Base-by-base conservation (phyloP, 2,113 vertebrate species). In the Toxotes jaculatrix region DNA sequence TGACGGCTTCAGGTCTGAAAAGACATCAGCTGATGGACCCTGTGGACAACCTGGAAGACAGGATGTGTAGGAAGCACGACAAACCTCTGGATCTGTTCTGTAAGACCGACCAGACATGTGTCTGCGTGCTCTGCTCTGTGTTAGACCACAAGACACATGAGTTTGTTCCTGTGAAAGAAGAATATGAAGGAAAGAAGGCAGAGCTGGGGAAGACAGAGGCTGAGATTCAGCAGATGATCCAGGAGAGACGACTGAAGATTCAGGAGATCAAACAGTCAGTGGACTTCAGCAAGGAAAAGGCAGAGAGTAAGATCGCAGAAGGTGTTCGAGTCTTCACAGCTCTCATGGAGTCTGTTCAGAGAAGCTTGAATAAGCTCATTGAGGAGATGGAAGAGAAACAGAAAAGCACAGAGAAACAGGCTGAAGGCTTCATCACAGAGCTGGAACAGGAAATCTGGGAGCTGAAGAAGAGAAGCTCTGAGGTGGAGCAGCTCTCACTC, bases 1-100 rank as follows among this genome's bases (percentile, higher is more conserved):
- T 71, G 67, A 79, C 67, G 4, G 0, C 0, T 0, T 36, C 77
- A 72, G 0, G 53, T 0, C 63, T 74, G 63, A 67, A 74, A 12
- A 74, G 17, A 67, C 70, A 80, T 66, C 78, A 80, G 78, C 78
- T 80, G 78, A 73, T 80, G 4, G 12, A 73, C 16, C 62, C 78
- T 73, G 53, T 80, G 53, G 78, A 73, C 69, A 80, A 80, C 69
- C 69, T 80, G 69, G 69, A 80, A 34, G 43, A 0, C 62, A 67
- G 79, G 62, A 80, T 74, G 70, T 80, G 79, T 80, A 17, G 3
- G 79, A 40, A 80, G 62, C 79, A 80, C 43, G 23, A 61, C 53
- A 74, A 81, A 68, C 79, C 63, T 67, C 79, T 81, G 70, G 70
- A 81, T 62, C 70, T 81, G 53, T 81, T 80, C 78, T 80, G 78